Percentiles rank a stretch among this genome's conserved stretches.
Evolutionary conservation across 2,113 vertebrate species (phyloP).

Genomic region (Alces alces): DNA sequence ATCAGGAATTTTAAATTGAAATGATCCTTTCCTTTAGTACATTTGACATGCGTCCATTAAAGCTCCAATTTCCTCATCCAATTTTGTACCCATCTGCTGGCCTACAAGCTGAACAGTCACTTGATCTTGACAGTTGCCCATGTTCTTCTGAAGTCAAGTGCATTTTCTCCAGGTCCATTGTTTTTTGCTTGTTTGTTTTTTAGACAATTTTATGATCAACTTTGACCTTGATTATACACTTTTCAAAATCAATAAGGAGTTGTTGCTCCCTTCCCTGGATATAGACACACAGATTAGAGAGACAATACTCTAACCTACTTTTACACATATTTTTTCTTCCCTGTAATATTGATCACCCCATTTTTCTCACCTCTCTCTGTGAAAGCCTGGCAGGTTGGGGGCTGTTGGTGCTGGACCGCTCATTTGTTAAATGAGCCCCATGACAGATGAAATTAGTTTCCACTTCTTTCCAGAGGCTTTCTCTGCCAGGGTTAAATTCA

Average conservation of each 20-base stretch:
- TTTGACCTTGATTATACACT: neutral
- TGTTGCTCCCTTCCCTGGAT: neutral
- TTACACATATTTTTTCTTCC: neutral
- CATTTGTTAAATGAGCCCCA: constrained; percentile 23
- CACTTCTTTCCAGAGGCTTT: neutral
- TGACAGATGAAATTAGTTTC: neutral
- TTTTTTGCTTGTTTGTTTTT: neutral
- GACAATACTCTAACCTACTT: constrained; percentile 29
- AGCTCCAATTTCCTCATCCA: neutral
- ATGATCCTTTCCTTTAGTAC: neutral
- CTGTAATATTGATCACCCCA: neutral
- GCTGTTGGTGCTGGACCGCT: neutral
- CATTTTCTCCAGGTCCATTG: neutral
- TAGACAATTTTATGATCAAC: neutral
- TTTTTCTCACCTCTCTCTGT: constrained; percentile 7
- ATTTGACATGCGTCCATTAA: neutral
- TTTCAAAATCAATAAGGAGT: constrained; percentile 44
- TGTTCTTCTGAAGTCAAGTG: neutral
- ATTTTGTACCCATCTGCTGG: neutral
- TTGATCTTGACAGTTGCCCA: neutral
- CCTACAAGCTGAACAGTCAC: neutral
- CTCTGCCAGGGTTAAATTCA: neutral
- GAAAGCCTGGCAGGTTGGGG: neutral
- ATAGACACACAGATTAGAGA: constrained; percentile 3
- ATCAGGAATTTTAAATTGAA: neutral